Evolutionary conservation across 2,113 vertebrate species (phyloP).

Genomic region (Neodontobutis hainanensis): DNA sequence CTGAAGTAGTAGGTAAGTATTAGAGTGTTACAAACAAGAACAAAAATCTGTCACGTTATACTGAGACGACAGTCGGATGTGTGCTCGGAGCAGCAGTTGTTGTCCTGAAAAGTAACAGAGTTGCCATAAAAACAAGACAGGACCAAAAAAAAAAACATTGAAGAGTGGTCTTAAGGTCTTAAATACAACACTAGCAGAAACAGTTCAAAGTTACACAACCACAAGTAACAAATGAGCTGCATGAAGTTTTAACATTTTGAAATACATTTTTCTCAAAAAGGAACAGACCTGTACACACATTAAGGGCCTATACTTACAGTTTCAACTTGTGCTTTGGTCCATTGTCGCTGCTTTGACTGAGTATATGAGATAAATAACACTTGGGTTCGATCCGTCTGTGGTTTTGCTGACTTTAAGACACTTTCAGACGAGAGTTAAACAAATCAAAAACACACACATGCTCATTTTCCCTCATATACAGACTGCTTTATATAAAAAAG

Average conservation of each 20-base stretch:
- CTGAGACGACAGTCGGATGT: no score
- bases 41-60: no score
- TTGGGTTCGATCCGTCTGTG: conserved; percentile 50
- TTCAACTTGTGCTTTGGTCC: conserved; percentile 64
- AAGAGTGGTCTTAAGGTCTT: background rate
- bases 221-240: conserved; percentile 56
- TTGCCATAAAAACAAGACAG: no score
- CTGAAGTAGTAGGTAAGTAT: no score
- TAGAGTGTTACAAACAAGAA: no score
- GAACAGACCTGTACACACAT: conserved; percentile 60
- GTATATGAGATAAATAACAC: conserved; percentile 74
- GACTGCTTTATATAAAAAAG: conserved; percentile 78
- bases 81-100: no score
- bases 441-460: conserved; percentile 73
- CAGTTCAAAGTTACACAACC: conserved; percentile 32
- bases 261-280: conserved; percentile 55
- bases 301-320: conserved; percentile 52
- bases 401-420: conserved; percentile 48
- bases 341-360: conserved; percentile 40
- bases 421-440: conserved; percentile 55
- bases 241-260: conserved; percentile 47
- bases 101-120: no score
- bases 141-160: no score
- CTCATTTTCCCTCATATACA: conserved; percentile 81
- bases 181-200: conserved; percentile 15